Percentiles rank a stretch among this genome's conserved stretches.
These are phyloP conservation scores for Lochmaea crataegi DNA, from an alignment of 2,888 invertebrate genomes.

Conservation along the genomic window DNA sequence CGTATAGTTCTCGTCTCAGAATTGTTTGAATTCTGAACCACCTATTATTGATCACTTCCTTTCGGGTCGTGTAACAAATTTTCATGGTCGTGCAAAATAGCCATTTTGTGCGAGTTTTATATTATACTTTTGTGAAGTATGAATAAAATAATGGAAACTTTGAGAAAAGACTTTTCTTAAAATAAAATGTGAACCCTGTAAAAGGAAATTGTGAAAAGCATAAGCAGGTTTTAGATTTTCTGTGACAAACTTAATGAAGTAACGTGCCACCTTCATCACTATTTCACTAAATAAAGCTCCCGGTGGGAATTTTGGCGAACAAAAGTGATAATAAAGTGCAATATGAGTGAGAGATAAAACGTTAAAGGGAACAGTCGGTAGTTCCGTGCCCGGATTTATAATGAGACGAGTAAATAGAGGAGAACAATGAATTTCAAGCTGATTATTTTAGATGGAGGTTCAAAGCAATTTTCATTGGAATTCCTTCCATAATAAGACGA, in stretches of 20 bases:
- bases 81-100: too few relatives aligned
- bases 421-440: conserved; percentile 15
- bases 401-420: conserved; percentile 19
- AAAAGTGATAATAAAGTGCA: conserved; percentile 22
- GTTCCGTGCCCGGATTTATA: conserved; percentile 10
- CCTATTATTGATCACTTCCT: too few relatives aligned
- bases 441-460: conserved; percentile 10
- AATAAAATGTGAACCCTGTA: not conserved
- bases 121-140: too few relatives aligned
- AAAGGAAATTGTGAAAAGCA: not conserved
- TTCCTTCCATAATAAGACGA: not conserved
- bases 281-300: conserved; percentile 14
- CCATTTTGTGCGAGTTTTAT: too few relatives aligned
- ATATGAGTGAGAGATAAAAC: not conserved
- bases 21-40: too few relatives aligned
- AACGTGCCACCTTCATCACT: conserved; percentile 17
- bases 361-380: not conserved
- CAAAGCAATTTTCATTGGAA: not conserved
- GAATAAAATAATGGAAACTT: too few relatives aligned
- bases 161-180: not conserved
- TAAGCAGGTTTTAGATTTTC: conserved; percentile 2
- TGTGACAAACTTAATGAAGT: conserved; percentile 16
- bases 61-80: too few relatives aligned
- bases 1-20: too few relatives aligned
- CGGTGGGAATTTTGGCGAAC: conserved; percentile 9